Evolutionary conservation across 2,113 vertebrate genomes (phyloP), one percentile per base, ranked within the genome.

Genomic region (Apus apus): DNA sequence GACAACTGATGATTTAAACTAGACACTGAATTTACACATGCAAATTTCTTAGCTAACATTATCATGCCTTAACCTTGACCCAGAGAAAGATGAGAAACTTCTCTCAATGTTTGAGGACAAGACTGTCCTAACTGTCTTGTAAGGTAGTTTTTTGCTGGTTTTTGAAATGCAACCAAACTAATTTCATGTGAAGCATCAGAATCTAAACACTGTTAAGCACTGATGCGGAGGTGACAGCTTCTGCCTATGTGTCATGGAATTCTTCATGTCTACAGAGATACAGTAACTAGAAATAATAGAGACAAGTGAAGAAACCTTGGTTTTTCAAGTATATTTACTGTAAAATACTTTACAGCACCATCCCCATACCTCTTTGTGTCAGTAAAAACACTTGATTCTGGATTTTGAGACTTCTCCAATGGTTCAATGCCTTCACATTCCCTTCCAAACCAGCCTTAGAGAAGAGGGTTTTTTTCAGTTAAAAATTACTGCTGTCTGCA

Each of bases 51-150:
- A 89, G 50, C 45, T 50, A 34, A 81, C 23, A 25, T 8, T 72
- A 66, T 62, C 86, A 89, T 87, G 76, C 86, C 73, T 94, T 79
- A 90, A 96, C 90, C 92, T 74, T 88, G 76, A 54, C 32, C 43
- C 32, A 72, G 76, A 74, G 15, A 85, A 83, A 43, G 40, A 25
- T 17, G 73, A 92, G 73, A 77, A 94, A 30, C 57, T 67, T 51
- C 56, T 80, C 30, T 25, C 1, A 5, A 17, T 61, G 66, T 75
- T 27, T 81, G 72, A 84, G 48, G 34, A 81, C 26, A 91, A 46
- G 56, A 73, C 20, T 78, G 60, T 48, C 11, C 2, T 1, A 5
- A 85, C 8, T 79, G 34, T 64, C 88, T 74, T 58, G 34, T 32
- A 89, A 58, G n/a, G 53, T 16, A 61, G 46, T 11, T 54, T 85